These are phyloP conservation scores for Fringilla coelebs DNA, from an alignment of 2,797 vertebrate species.

Conservation along the genomic window DNA sequence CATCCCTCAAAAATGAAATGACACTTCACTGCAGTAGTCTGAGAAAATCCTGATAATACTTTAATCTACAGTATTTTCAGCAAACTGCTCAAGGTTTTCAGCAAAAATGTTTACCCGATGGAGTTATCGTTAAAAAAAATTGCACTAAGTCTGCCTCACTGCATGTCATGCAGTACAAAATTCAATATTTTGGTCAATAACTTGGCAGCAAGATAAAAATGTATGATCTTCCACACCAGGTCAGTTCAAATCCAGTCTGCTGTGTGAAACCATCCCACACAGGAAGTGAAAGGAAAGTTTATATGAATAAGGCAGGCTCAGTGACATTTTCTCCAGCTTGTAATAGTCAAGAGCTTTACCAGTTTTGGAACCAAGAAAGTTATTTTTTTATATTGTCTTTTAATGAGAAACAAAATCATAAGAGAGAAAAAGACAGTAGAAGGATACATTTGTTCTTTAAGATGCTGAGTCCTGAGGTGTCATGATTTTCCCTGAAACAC, in stretches of 20 bases:
- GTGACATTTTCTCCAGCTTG: not conserved
- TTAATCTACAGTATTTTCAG: slow-evolving; percentile 19
- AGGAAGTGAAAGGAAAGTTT: not conserved
- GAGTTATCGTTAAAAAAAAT: slow-evolving; percentile 1
- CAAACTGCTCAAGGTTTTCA: not conserved
- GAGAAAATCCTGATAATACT: not conserved
- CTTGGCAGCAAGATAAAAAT: slow-evolving; percentile 18
- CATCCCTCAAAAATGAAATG: not conserved
- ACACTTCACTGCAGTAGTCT: not conserved
- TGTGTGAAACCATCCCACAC: not conserved
- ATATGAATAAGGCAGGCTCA: not conserved
- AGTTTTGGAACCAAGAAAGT: not conserved
- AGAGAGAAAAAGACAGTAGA: not conserved
- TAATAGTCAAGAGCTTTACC: not conserved
- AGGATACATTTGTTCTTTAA: not conserved
- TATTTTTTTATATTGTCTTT: not conserved
- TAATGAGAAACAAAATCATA: not conserved
- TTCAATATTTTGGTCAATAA: slow-evolving; percentile 29
- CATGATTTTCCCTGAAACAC: not conserved
- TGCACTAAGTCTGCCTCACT: not conserved
- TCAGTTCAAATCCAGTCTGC: not conserved
- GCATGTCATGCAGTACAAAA: not conserved
- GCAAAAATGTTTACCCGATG: not conserved
- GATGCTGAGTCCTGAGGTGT: not conserved
- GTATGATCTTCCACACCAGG: slow-evolving; percentile 18